Percentiles rank a stretch among this genome's conserved stretches.
These are phyloP conservation scores for Unio delphinus DNA, from an alignment of 2,888 invertebrate species.

Conservation along the genomic window DNA sequence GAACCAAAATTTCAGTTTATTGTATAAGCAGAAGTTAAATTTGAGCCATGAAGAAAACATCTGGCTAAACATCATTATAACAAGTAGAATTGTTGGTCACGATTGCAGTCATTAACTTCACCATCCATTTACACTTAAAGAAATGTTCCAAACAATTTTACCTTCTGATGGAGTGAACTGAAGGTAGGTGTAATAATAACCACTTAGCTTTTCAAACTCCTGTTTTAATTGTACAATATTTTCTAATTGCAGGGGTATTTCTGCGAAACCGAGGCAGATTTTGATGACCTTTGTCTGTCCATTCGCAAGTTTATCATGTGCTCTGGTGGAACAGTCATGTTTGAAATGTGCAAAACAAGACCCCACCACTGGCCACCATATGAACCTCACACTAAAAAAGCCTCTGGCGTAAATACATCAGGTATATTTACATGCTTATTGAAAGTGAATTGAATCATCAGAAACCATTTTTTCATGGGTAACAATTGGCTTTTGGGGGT, in stretches of 20 bases:
- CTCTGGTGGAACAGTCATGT: conserved; percentile 81
- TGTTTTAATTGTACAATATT: conserved; percentile 2
- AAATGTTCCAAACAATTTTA: no score
- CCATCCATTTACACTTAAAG: no score
- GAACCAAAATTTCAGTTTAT: no score
- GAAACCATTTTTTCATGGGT: no score
- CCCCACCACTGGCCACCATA: conserved; percentile 75
- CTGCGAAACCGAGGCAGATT: conserved; percentile 87
- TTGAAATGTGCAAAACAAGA: conserved; percentile 87
- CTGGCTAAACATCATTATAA: no score
- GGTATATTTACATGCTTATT: conserved; percentile 12
- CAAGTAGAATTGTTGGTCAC: no score
- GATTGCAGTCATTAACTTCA: no score
- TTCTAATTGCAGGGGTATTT: conserved; percentile 85
- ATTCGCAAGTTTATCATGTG: conserved; percentile 76
- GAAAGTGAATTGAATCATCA: no score
- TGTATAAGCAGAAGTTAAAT: no score
- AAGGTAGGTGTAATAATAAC: not conserved
- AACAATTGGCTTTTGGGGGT: no score
- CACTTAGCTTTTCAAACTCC: not conserved
- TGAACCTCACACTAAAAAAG: conserved; percentile 43
- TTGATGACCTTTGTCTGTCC: conserved; percentile 80
- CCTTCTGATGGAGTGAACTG: no score
- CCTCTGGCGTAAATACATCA: conserved; percentile 22
- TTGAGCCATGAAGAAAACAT: no score